Base-by-base conservation (phyloP, 2,113 vertebrate genomes). In the Podarcis muralis region DNA sequence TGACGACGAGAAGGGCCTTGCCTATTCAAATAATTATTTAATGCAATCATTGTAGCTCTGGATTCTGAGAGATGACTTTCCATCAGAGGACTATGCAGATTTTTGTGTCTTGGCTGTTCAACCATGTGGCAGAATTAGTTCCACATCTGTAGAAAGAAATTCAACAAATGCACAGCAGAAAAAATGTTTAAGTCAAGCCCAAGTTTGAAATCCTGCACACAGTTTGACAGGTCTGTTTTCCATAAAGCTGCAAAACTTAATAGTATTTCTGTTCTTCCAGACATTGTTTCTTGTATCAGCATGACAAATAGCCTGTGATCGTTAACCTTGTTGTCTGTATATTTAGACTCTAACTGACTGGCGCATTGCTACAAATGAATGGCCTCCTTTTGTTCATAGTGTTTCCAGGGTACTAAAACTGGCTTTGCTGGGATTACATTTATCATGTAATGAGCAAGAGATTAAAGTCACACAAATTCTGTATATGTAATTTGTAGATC, bases 401-500 rank as follows among this genome's bases (percentile, higher is more conserved):
- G 25, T 30, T 57, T 80, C 32, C 66, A 87, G 32, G 69, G 40
- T 62, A 62, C 59, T 74, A n/a, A 40, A 84, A n/a, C 6, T 35
- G 30, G 57, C 30, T 43, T 43, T 43, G 43, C 43, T 76, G 57
- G 53, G 35, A 57, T 77, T 77, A 40, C 6, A 43, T 72, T 85
- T 86, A 48, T 48, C 2, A 48, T 48, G 6, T 23, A 15, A 86
- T 23, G 25, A 69, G 27, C 32, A 83, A 83, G 74, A 35, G n/a
- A 18, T 5, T 90, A 4, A 62, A 32, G 7, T 2, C 75, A 25
- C 37, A 62, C 35, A 69, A 20, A 86, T 32, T 92, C 12, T 0
- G 0, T 87, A 1, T 85, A 40, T 77, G 0, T 59, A 13, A 81
- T 72, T 89, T 87, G 62, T 90, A 99, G 98, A 88, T 95, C 93